Evolutionary conservation across 2,888 invertebrate genomes (phyloP).

Genomic region (Eueremaeus valkanovi): DNA sequence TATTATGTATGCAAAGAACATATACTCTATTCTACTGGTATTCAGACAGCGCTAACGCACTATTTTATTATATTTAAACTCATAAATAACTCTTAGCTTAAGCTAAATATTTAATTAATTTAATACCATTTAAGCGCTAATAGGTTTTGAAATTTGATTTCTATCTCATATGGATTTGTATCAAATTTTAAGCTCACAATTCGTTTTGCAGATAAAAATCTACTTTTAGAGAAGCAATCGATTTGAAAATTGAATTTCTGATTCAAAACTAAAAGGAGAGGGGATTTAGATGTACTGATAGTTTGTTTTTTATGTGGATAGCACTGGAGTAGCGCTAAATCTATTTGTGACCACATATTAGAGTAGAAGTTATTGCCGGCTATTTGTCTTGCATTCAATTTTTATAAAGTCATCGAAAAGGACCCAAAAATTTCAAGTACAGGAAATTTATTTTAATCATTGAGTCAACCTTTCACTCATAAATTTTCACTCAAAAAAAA

Average conservation of each 20-base stretch:
- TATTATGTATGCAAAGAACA: conserved; percentile 31
- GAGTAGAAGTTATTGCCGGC: background rate
- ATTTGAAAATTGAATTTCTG: conserved; percentile 8
- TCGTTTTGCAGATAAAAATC: conserved; percentile 30
- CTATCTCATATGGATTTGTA: conserved; percentile 22
- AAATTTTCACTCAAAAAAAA: too few relatives aligned
- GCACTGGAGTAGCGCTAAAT: background rate
- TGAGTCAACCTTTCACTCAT: too few relatives aligned
- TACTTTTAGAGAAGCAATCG: background rate
- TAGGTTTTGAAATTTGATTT: conserved; percentile 19
- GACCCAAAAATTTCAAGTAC: too few relatives aligned
- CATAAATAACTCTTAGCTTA: conserved; percentile 35
- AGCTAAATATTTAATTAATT: conserved; percentile 35
- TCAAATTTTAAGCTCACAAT: conserved; percentile 14
- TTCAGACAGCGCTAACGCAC: background rate
- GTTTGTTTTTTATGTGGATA: background rate
- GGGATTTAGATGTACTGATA: background rate
- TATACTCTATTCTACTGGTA: background rate
- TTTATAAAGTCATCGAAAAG: background rate
- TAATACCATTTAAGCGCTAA: conserved; percentile 26
- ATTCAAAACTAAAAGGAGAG: background rate
- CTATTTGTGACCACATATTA: conserved; percentile 26
- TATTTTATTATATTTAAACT: background rate
- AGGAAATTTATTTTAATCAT: too few relatives aligned
- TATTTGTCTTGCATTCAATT: conserved; percentile 25